Evolutionary conservation across 2,797 vertebrate genomes (phyloP), one percentile per base, ranked within the genome.

Genomic region (Tamandua tetradactyla): DNA sequence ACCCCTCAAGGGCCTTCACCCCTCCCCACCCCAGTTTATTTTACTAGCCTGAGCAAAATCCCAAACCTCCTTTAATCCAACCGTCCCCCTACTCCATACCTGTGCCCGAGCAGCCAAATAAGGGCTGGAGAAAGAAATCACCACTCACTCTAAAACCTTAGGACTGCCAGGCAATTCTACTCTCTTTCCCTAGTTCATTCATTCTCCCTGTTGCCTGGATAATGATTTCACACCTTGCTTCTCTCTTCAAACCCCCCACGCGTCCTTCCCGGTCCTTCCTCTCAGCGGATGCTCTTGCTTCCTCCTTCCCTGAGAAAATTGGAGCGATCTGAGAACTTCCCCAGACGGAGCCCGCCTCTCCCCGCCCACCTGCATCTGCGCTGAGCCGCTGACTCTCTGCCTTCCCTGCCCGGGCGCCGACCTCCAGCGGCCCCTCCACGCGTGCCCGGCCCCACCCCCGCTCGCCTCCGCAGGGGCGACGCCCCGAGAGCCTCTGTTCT

Each of bases 271-370:
- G 32, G 57, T 40, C 74, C 37, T 84, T 18, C 35, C 30, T 87
- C 79, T 59, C 84, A 7, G 64, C 83, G 44, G 91, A 42, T 23
- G 55, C 64, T 61, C 57, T 37, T 30, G 64, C 68, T 93, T 97
- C 93, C 89, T 94, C 23, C 57, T 96, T 96, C 72, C 72, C 62
- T 0, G 20, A 92, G 95, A 69, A 94, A 96, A 94, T 3, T 75
- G 78, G 89, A 80, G 81, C 93, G 89, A 14, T 59, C 37, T 57
- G 94, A 83, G 4, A 23, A 82, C 57, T 64, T 92, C 69, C 89
- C 49, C 52, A 44, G 86, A 40, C 83, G 89, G 74, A 2, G 74
- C n/a, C 18, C 5, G 0, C 87, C 17, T n/a, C 61, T 57, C 0
- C 32, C 52, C 32, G 0, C 95, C 96, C 89, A 74, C 91, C 23